Percentiles rank a stretch among this genome's conserved stretches.
phyloP scores from a whole-genome alignment of 2,888 invertebrate genomes.

The Nysson spinosus region DNA sequence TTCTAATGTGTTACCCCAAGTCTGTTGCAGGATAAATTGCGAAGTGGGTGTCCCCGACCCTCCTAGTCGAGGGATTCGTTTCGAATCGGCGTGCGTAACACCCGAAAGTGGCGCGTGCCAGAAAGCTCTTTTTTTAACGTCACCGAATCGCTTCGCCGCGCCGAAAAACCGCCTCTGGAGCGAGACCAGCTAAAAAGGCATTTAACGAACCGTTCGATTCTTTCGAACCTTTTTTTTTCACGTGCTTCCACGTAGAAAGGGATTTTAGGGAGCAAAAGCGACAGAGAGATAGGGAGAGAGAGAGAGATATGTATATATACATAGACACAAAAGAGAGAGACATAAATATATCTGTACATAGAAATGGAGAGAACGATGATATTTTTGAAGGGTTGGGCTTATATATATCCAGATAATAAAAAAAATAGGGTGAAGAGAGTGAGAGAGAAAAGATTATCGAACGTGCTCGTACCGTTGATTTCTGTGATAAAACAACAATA shows the following conservation, averaged over 20 bases:
- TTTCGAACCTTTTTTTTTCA: conserved; percentile 51
- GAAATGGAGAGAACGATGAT: conserved; percentile 3
- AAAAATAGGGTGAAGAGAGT: conserved; percentile 5
- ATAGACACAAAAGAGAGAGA: conserved; percentile 5
- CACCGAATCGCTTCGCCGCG: conserved; percentile 48
- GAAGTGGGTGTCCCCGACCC: conserved; percentile 48
- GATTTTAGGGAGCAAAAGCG: conserved; percentile 31
- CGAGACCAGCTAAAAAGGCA: conserved; percentile 47
- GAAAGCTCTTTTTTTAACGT: conserved; percentile 55
- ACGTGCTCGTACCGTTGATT: conserved; percentile 31
- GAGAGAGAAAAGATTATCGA: conserved; percentile 38
- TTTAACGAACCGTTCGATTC: conserved; percentile 58
- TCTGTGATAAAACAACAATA: conserved; percentile 32
- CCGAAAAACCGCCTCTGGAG: conserved; percentile 42
- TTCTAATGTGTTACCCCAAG: conserved; percentile 54
- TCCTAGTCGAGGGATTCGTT: conserved; percentile 46
- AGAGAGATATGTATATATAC: conserved; percentile 11
- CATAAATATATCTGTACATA: conserved; percentile 17
- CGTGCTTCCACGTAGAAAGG: conserved; percentile 36
- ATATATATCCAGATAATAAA: conserved; percentile 2
- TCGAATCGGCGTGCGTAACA: conserved; percentile 49
- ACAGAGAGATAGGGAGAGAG: conserved; percentile 14
- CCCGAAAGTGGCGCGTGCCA: conserved; percentile 40
- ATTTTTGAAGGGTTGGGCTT: too few relatives aligned
- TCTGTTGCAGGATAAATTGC: conserved; percentile 57